Evolutionary conservation across 2,113 vertebrate species (phyloP), one percentile per base, ranked within the genome.

Genomic region (Ciconia boyciana): DNA sequence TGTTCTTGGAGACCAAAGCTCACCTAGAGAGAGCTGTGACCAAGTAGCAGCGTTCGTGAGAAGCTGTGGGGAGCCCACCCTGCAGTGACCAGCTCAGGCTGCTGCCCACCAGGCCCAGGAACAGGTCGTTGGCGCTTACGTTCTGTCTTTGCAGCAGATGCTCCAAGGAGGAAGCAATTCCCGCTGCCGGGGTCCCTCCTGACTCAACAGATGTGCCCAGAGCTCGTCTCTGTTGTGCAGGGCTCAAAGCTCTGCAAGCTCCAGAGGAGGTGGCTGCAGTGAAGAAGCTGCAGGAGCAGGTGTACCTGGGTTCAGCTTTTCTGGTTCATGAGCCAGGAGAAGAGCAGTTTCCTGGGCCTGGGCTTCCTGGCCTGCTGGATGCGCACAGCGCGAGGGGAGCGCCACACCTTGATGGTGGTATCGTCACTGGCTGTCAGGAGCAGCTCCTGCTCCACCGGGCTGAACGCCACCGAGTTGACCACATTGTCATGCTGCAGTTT

Each of bases 381-480:
- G 0, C 99, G 99, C 60, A 98, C 89, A 0, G 97, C 97, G 24
- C 98, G 98, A 0, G 99, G 99, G 0, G 99, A 99, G 16, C 99
- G 99, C 99, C 99, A 99, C 87, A 99, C 99, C 89, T 99, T 99
- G 86, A 99, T 99, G 96, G 99, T 99, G 77, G 98, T 97, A 57
- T 99, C 99, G 0, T 99, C 99, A 0, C 99, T 99, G 97, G 99
- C 99, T 0, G 99, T 99, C 75, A 99, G 98, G 89, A 99, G 97
- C 76, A 99, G 98, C 97, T 99, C 99, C 98, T 99, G 99, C 96
- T 99, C 99, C 7, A 98, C 98, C 0, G 99, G 99, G 97, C 99
- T 99, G 98, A 99, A 99, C 1, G 98, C 99, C 97, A 99, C 99
- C 0, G 99, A 99, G 98, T 99, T 99, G 86, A 99, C 99, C 97